Base-by-base conservation (phyloP, 2,888 invertebrate species). In the Cremastinae sp. region DNA sequence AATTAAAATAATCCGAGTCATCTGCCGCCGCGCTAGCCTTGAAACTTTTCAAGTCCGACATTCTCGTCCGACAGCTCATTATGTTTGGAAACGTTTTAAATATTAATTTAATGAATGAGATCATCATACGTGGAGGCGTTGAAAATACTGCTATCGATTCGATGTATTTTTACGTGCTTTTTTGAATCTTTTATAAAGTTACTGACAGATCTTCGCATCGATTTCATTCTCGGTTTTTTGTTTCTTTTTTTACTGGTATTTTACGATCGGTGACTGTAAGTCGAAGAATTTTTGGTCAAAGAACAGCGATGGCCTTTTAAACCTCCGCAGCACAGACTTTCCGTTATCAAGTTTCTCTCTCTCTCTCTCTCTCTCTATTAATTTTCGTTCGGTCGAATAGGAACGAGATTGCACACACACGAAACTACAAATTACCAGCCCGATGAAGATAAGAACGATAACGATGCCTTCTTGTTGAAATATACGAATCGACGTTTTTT, bases 301-400 rank as follows among this genome's bases (percentile, higher is more conserved):
- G 56, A 14, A 61, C 65, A 62, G 56, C 43, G 71, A 38, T 41
- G 75, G 61, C 49, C 43, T 71, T 56, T 56, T 61, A 36, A 28
- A 62, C 56, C 51, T 43, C 34, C 10, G 34, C 43, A n/a, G 38
- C 20, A 74, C 71, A 75, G 71, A 64, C 61, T 75, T 58, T 72
- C 59, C 71, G 66, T 71, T 75, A 75, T 71, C 75, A 61, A 65
- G 16, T 59, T 20, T 18, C 38, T 62, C 18, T 45, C 54, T 56
- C 28, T 41, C 51, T 51, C 38, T 38, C 51, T 28, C 28, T 43
- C 41, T 34, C 43, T 18, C 18, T 34, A 14, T 18, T 38, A 9
- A 12, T 22, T 4, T 28, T 18, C n/a, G 14, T 43, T 28, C 28
- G 20, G n/a, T 53, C 28, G 28, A 12, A 12, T 20, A 8, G 16